These are phyloP conservation scores for Semibalanus balanoides DNA, from an alignment of 1,140 invertebrate species.

Conservation along the genomic window DNA sequence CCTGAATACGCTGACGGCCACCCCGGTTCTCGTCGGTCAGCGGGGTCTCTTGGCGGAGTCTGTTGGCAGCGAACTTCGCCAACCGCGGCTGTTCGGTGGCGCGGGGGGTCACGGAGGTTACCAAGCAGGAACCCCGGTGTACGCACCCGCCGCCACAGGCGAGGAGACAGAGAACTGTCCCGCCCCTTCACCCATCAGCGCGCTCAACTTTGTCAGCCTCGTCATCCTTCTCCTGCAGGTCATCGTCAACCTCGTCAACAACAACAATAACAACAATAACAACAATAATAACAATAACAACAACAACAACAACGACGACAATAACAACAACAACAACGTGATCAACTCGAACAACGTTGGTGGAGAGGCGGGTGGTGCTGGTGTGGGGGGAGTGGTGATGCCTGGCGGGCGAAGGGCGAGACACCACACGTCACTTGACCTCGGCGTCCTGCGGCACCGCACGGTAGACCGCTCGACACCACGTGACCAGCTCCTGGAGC, in stretches of 20 bases:
- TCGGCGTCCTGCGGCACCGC: too few relatives aligned
- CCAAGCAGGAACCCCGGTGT: background rate
- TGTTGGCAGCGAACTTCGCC: too few relatives aligned
- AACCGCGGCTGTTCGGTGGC: too few relatives aligned
- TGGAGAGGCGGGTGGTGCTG: background rate
- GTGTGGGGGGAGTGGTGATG: background rate
- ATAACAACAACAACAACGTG: slow-evolving; percentile 15
- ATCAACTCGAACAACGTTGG: slow-evolving; percentile 2
- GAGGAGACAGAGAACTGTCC: background rate
- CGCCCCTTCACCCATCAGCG: background rate
- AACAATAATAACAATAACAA: slow-evolving; percentile 41
- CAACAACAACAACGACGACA: slow-evolving; percentile 38
- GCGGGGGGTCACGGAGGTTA: background rate
- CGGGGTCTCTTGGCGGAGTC: too few relatives aligned
- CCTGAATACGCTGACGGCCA: too few relatives aligned
- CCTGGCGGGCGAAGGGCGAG: too few relatives aligned
- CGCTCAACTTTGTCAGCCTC: background rate
- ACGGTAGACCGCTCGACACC: too few relatives aligned
- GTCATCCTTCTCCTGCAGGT: background rate
- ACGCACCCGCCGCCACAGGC: background rate
- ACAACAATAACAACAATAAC: slow-evolving; percentile 31
- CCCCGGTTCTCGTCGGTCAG: too few relatives aligned
- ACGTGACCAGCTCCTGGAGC: too few relatives aligned
- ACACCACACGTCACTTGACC: too few relatives aligned
- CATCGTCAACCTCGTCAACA: slow-evolving; percentile 4